Base-by-base conservation (phyloP, 2,888 invertebrate species). In the Coelinius sp. region DNA sequence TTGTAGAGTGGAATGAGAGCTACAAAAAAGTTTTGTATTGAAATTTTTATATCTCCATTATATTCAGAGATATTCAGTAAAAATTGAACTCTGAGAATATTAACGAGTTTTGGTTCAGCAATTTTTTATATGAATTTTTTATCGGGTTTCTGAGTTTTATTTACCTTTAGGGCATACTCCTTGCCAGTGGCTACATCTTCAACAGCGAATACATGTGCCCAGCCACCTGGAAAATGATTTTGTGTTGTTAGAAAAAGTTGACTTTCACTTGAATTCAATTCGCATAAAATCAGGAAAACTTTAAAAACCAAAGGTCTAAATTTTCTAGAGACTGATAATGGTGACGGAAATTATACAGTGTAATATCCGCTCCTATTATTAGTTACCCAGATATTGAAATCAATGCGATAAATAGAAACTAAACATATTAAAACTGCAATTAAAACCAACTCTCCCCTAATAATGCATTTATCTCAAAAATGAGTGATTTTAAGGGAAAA, bases 181-280 rank as follows among this genome's bases (percentile, higher is more conserved):
- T 95, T 94, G 75, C 95, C 95, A 77, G 92, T 92, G 75, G 92
- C 91, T 74, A 93, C 89, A 89, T 98, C 97, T 91, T 97, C 96
- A 81, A 96, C 97, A 79, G 96, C 94, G 90, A 95, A 98, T 73
- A 98, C 97, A 90, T 96, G 94, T 73, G 97, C 97, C 91, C 96
- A 98, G 76, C 98, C 98, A 90, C 98, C 98, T 98, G 90, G 72
- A 73, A 79, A 79, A 81, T 77, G 75, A 71, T 31, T 20, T 53
- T 53, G 25, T 14, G 10, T 0, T 12, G 53, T 24, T 22, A 52
- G 27, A 53, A 25, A 25, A 53, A 12, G 12, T 49, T 2, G 5
- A 53, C 14, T 53, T 53, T 53, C 46, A 49, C 46, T 49, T 1
- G 8, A 49, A 49, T 49, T 49, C 4, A 49, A 20, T 49, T 20